A percentile compares a stretch with the other conserved stretches of the same genome.
Evolutionary conservation across 2,113 vertebrate species (phyloP).

Genomic region (Oxyura jamaicensis): DNA sequence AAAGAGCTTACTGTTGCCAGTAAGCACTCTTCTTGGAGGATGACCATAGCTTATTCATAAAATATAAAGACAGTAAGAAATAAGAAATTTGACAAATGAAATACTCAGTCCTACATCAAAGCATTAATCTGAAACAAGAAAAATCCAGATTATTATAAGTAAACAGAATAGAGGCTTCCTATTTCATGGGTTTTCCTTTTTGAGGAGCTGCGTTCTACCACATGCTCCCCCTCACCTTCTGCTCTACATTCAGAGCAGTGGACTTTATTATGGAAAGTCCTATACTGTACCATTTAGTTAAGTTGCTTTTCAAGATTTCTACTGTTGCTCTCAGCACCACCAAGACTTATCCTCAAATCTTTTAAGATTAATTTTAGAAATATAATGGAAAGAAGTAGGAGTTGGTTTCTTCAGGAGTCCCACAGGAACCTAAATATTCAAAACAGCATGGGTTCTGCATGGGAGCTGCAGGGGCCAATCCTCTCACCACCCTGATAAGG

Average conservation of each 20-base stretch:
- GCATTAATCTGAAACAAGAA: not conserved
- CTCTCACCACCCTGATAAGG: not conserved
- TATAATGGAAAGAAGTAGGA: not conserved
- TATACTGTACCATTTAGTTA: not conserved
- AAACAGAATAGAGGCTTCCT: not conserved
- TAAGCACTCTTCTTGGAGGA: not conserved
- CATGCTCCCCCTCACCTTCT: not conserved
- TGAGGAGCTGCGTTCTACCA: not conserved
- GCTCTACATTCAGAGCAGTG: not conserved
- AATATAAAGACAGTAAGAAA: not conserved
- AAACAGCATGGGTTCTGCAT: not conserved
- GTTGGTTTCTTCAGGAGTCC: not conserved
- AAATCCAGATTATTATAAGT: not conserved
- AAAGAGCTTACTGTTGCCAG: not conserved
- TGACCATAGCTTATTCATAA: not conserved
- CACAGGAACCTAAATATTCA: not conserved
- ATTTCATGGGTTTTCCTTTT: not conserved
- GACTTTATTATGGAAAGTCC: not conserved
- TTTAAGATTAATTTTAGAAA: not conserved
- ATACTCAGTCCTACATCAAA: not conserved
- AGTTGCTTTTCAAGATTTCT: not conserved
- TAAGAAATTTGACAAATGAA: not conserved
- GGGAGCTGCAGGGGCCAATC: not conserved
- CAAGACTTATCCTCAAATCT: not conserved
- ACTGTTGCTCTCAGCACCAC: not conserved